A percentile compares a stretch with the other conserved stretches of the same genome.
Conservation (phyloP, 2,888 invertebrate genomes). For the Zygothrica quintamaculata region DNA sequence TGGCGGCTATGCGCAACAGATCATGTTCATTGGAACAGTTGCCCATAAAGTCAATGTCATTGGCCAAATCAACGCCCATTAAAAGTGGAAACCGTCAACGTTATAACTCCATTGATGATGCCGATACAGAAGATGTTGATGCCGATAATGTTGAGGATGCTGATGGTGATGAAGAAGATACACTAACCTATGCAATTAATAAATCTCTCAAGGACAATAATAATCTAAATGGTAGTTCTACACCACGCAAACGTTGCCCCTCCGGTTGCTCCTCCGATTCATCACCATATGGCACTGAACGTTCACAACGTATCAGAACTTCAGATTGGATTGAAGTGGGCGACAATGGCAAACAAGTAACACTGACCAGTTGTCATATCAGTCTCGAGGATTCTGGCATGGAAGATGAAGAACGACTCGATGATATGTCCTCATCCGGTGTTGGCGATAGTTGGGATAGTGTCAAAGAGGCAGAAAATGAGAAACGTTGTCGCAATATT, state of each 20-base stretch:
- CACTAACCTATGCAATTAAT: constrained; percentile 68
- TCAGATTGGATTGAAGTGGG: constrained; percentile 87
- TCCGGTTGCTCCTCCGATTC: constrained; percentile 84
- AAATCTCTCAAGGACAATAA: constrained; percentile 66
- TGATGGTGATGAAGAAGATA: constrained; percentile 72
- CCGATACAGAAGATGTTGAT: constrained; percentile 77
- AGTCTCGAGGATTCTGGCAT: constrained; percentile 86
- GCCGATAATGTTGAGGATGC: constrained; percentile 81
- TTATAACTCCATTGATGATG: constrained; percentile 73
- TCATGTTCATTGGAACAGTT: constrained; percentile 82
- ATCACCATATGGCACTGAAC: constrained; percentile 84
- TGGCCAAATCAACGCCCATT: constrained; percentile 38
- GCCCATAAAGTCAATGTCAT: constrained; percentile 62
- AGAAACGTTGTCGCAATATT: constrained; percentile 77
- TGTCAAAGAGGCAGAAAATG: constrained; percentile 83
- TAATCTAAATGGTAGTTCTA: constrained; percentile 55
- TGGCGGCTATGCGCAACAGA: constrained; percentile 87
- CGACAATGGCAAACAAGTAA: constrained; percentile 86
- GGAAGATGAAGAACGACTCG: constrained; percentile 84
- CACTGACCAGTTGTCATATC: constrained; percentile 86
- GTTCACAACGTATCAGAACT: constrained; percentile 83
- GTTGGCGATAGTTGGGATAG: constrained; percentile 85
- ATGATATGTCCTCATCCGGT: constrained; percentile 84
- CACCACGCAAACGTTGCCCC: constrained; percentile 82
- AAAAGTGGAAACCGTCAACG: constrained; percentile 63